Evolutionary conservation across 2,888 invertebrate genomes (phyloP), one percentile per base, ranked within the genome.

Genomic region (Micoletzkya japonica): DNA sequence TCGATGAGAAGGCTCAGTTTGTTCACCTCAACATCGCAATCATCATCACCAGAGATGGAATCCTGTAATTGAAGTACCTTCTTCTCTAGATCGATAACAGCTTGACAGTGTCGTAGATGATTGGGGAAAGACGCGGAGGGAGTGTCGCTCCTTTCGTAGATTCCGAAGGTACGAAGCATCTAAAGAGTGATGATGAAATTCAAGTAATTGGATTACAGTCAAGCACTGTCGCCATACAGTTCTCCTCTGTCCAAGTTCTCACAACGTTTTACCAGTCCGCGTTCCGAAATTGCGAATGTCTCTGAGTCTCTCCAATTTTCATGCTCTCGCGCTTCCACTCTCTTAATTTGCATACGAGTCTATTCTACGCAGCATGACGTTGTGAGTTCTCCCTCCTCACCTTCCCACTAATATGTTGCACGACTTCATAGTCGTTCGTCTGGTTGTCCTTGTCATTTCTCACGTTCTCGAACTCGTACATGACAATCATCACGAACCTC

Each of bases 401-500:
- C 75, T 80, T 80, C n/a, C 73, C 70, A 10, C 61, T 54, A 20
- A 80, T 72, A 30, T 80, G 80, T 36, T 79, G 77, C 49, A 80
- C 50, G 4, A 80, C 74, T 70, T 80, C 80, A 69, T 80, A 80
- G 44, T 80, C 79, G 64, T 80, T 80, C 4, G 79, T 76, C 71
- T 79, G 79, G 26, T 75, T 70, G 57, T 72, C 70, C 56, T 75
- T 70, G 66, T 80, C 78, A 58, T 73, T 78, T 44, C 78, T 66
- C 30, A 80, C 76, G 28, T 73, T 58, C 67, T 80, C 80, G 71
- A 79, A 80, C 63, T 76, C 77, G 63, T 71, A 76, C 78, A 80
- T 79, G 36, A 80, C 77, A 54, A 80, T 78, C 69, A 77, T 80
- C 7, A 80, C 76, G 70, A 67, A 67, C 61, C 61, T 61, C 4